These are phyloP conservation scores for Lycodopsis pacificus DNA, from an alignment of 2,797 vertebrate species.

Conservation along the genomic window DNA sequence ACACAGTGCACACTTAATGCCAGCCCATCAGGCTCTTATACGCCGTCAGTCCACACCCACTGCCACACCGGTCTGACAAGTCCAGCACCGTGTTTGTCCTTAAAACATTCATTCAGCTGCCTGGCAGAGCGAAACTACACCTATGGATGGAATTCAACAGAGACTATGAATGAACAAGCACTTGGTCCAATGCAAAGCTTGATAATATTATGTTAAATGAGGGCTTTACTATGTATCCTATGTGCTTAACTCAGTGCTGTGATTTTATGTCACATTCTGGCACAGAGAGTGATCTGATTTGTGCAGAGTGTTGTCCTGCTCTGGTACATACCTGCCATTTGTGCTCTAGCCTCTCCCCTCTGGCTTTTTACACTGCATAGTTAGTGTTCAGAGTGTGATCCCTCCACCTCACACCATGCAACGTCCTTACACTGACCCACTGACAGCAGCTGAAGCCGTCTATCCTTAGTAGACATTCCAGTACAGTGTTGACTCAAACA, in stretches of 20 bases:
- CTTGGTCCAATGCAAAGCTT: background rate
- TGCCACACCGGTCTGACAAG: constrained; percentile 79
- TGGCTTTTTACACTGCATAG: background rate
- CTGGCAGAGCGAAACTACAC: constrained; percentile 15
- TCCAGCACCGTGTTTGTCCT: constrained; percentile 31
- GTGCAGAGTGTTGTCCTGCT: constrained; percentile 39
- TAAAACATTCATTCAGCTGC: constrained; percentile 17
- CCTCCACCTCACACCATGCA: background rate
- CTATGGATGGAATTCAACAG: constrained; percentile 47
- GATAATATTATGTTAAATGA: background rate
- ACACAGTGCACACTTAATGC: constrained; percentile 29
- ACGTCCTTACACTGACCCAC: background rate
- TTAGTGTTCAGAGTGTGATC: background rate
- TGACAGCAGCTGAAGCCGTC: background rate
- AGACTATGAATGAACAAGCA: background rate
- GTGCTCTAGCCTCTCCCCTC: background rate
- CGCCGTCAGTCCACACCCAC: constrained; percentile 74
- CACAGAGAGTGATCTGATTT: constrained; percentile 9
- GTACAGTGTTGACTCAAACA: background rate
- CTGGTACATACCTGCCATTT: constrained; percentile 17
- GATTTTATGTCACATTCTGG: background rate
- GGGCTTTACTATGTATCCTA: background rate
- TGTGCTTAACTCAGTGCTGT: background rate
- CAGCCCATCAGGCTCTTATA: constrained; percentile 34
- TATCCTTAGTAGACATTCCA: background rate